Percentiles rank a stretch among this genome's conserved stretches.
Conservation (phyloP, 2,113 vertebrate genomes). For the Chlamydotis undulata region DNA sequence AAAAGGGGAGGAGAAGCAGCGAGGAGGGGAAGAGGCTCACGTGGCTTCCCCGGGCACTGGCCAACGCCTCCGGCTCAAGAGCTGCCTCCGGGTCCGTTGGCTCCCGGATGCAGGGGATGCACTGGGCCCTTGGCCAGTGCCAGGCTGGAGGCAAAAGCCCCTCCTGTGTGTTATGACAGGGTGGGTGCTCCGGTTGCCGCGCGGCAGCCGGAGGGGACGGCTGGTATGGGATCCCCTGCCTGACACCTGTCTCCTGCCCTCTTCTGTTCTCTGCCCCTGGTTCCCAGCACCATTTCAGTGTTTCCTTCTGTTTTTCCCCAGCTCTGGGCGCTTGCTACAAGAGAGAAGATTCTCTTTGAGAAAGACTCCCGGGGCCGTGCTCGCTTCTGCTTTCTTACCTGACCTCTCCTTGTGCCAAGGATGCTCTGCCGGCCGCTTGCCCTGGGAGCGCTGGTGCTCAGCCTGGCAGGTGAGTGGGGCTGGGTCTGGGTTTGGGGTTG, state of each 20-base stretch:
- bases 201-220: accelerated
- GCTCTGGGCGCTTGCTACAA: neutral
- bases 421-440: neutral
- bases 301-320: neutral
- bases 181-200: neutral
- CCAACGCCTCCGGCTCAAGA: neutral
- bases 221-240: neutral
- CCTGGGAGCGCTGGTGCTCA: neutral
- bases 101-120: neutral
- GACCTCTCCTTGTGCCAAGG: accelerated
- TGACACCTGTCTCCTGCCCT: neutral
- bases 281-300: neutral
- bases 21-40: neutral
- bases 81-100: neutral
- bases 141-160: neutral
- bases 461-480: slow-evolving; percentile 36
- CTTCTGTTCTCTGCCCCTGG: neutral
- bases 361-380: accelerated
- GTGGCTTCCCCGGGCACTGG: neutral
- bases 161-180: accelerated
- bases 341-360: neutral
- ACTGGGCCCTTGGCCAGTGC: accelerated
- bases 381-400: neutral
- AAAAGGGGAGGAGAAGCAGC: neutral
- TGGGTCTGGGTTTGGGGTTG: neutral